These are phyloP conservation scores for Lamprotornis superbus DNA, from an alignment of 2,113 vertebrate species.

Conservation along the genomic window DNA sequence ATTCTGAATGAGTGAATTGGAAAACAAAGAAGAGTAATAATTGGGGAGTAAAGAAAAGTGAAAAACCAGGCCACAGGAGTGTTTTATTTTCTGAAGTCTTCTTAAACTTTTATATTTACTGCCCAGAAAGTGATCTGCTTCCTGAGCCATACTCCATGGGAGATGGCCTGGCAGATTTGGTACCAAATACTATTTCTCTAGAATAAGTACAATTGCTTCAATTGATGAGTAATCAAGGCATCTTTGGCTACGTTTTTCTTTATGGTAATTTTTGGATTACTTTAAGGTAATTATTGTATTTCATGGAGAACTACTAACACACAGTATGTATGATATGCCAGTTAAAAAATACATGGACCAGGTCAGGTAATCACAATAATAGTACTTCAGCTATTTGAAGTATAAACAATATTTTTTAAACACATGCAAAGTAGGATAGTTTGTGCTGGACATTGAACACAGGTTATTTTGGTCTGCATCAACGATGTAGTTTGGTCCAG, in stretches of 20 bases:
- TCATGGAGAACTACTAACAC: not conserved
- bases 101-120: not conserved
- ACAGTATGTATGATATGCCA: not conserved
- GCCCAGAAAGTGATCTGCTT: not conserved
- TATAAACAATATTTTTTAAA: not conserved
- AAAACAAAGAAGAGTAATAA: not conserved
- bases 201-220: not conserved
- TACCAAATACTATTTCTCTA: not conserved
- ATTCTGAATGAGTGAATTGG: not conserved
- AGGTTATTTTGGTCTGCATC: not conserved
- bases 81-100: not conserved
- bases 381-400: not conserved
- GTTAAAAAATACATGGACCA: not conserved
- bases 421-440: rapidly evolving
- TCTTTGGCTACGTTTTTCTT: not conserved
- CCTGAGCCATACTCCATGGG: not conserved
- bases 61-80: not conserved
- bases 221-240: not conserved
- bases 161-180: not conserved
- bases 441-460: not conserved
- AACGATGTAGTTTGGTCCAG: not conserved
- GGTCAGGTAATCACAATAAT: not conserved
- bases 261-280: not conserved
- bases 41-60: not conserved
- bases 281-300: not conserved